Base-by-base conservation (phyloP, 2,888 invertebrate species). In the Oscheius myriophilus region DNA sequence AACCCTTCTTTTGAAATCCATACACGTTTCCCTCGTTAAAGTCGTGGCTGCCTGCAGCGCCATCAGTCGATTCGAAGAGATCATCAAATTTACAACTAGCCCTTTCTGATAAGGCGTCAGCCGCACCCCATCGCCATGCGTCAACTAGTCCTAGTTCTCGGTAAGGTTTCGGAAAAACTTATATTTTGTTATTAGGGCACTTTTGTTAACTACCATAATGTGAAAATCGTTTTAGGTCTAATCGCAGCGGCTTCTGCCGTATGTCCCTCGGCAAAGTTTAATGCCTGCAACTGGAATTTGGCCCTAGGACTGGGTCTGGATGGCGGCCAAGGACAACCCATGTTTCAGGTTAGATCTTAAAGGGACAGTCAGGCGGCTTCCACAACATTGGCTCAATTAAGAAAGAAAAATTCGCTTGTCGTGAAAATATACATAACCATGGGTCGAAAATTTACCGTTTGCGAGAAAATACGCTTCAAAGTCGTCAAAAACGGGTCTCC, bases 61-160 rank as follows among this genome's bases (percentile, higher is more conserved):
- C 33, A 33, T 33, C 33, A 33, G 33, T 33, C 33, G 33, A 33
- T 23, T 9, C 33, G 25, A 59, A 16, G n/a, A 46, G 61, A 46
- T 23, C 61, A 61, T 61, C 49, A 61, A 54, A 46, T 61, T 61
- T 61, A 61, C 61, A 61, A 61, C 49, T 49, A 7, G 49, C 18
- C 61, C 49, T 21, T 26, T 25, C 49, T 61, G 61, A 61, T 61
- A 61, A 61, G 61, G 39, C 57, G 33, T 46, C 57, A 49, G 61
- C 61, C 61, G 61, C 61, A 46, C 49, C 61, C 58, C 58, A 16
- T 39, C 12, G 26, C 49, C 33, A 46, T 49, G 61, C 61, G 61
- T 49, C 61, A 49, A n/a, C 49, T 61, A 46, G 18, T 61, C 9
- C 14, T 61, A n/a, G 49, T 26, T n/a, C 16, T 61, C 16, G 61